Conservation (phyloP, 2,113 vertebrate genomes). For the Oreotragus oreotragus region DNA sequence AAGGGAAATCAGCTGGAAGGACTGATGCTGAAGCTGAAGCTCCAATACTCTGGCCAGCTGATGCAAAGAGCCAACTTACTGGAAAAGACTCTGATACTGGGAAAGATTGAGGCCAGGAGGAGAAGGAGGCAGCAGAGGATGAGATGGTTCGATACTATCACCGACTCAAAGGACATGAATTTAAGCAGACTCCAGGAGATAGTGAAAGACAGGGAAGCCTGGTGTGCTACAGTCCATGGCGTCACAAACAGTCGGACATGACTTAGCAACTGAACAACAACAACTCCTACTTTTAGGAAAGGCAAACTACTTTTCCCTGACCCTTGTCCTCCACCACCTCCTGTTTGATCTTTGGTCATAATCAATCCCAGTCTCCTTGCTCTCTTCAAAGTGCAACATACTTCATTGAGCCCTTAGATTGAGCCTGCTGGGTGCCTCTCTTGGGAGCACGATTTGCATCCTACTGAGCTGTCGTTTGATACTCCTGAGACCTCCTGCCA, state of each 20-base stretch:
- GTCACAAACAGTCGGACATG: background rate
- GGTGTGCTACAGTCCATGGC: background rate
- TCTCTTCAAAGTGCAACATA: background rate
- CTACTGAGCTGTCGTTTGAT: background rate
- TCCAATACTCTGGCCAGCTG: background rate
- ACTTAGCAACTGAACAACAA: background rate
- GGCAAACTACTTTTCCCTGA: background rate
- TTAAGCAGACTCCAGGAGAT: background rate
- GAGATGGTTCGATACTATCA: background rate
- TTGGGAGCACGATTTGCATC: background rate
- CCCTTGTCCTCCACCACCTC: background rate
- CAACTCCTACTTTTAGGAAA: background rate
- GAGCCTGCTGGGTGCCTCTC: background rate
- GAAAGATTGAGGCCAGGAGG: background rate
- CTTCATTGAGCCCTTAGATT: background rate
- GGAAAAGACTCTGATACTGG: background rate
- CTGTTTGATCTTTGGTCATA: background rate
- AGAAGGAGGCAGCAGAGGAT: background rate
- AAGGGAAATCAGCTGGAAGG: background rate
- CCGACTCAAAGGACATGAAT: background rate
- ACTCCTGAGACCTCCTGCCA: background rate
- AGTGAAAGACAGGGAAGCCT: background rate
- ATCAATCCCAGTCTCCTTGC: background rate
- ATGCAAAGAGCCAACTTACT: background rate
- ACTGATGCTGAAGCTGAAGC: background rate